phyloP scores from a whole-genome alignment of 2,113 vertebrate species.

The Xyrauchen texanus region DNA sequence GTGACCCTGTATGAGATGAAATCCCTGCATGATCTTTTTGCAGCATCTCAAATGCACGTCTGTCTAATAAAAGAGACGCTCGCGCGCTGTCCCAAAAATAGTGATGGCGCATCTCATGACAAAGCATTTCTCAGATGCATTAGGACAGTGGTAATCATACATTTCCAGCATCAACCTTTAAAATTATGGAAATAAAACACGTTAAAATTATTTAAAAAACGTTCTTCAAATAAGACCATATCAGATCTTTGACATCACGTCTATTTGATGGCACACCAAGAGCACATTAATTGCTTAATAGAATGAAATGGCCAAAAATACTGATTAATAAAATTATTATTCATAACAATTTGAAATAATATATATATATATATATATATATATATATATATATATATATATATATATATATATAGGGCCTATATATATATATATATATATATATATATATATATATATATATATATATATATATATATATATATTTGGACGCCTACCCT shows the following conservation, averaged over 20 bases:
- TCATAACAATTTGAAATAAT: no score
- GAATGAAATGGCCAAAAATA: not conserved
- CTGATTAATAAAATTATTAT: no score
- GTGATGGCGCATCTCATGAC: conserved; percentile 37
- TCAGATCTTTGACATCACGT: not conserved
- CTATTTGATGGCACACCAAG: not conserved
- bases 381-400: no score
- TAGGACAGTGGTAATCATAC: not conserved
- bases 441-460: no score
- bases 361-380: not conserved
- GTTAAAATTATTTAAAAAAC: not conserved
- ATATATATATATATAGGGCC: no score
- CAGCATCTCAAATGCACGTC: not conserved
- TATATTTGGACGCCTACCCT: no score
- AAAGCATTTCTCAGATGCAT: conserved; percentile 35
- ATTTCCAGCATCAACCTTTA: not conserved
- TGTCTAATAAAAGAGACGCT: conserved; percentile 3
- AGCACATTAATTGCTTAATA: not conserved
- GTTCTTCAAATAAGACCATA: no score
- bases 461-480: no score
- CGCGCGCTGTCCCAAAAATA: not conserved
- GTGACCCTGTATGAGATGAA: no score
- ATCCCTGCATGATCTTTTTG: not conserved
- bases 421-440: no score
- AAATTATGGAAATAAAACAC: not conserved